Evolutionary conservation across 2,888 invertebrate genomes (phyloP).

Genomic region (Hartigia nigra): DNA sequence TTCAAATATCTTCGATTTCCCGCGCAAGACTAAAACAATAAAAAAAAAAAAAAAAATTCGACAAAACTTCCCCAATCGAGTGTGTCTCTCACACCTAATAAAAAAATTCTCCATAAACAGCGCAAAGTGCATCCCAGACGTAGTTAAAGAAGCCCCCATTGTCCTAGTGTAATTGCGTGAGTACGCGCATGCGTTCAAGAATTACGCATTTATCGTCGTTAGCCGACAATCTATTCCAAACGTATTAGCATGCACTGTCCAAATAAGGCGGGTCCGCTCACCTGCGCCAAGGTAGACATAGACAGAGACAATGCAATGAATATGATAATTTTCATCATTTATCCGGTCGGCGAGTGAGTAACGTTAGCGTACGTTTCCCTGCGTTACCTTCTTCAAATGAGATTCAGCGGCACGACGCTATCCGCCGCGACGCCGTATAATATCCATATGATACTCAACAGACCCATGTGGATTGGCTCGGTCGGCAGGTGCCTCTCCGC

Average conservation of each 20-base stretch:
- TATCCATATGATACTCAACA: slow-evolving; percentile 21
- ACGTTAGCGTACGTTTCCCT: slow-evolving; percentile 34
- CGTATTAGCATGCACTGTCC: slow-evolving; percentile 40
- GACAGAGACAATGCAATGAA: slow-evolving; percentile 55
- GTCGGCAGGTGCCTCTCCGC: not conserved
- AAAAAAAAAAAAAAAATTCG: not conserved
- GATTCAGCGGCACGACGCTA: slow-evolving; percentile 33
- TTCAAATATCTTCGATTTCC: not conserved
- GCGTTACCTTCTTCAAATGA: slow-evolving; percentile 47
- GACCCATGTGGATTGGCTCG: not conserved
- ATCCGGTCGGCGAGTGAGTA: slow-evolving; percentile 33
- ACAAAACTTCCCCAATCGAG: not conserved
- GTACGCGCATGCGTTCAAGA: not conserved
- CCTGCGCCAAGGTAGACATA: slow-evolving; percentile 33
- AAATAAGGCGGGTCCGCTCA: slow-evolving; percentile 54
- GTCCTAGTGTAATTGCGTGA: not conserved
- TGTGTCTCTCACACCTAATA: not conserved
- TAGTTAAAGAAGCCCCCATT: not conserved
- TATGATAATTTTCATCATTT: slow-evolving; percentile 62
- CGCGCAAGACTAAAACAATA: not conserved
- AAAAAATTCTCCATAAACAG: not conserved
- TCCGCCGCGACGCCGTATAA: slow-evolving; percentile 27
- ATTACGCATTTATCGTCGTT: slow-evolving; percentile 3
- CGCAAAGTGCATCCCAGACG: not conserved
- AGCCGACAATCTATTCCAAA: slow-evolving; percentile 4